Base-by-base conservation (phyloP, 2,888 invertebrate species). In the Amphiduros pacificus region DNA sequence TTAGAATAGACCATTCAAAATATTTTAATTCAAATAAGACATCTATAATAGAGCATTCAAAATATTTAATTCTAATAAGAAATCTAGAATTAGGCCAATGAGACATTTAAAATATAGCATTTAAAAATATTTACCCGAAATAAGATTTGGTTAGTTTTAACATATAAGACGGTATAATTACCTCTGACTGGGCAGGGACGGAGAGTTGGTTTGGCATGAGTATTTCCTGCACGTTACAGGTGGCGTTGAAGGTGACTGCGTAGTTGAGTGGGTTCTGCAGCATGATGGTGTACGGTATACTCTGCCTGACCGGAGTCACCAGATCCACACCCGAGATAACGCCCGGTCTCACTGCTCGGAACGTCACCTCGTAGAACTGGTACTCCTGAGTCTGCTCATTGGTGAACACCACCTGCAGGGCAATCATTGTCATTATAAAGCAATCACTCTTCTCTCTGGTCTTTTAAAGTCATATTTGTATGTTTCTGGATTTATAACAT, bases 361-460 rank as follows among this genome's bases (percentile, higher is more conserved):
- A 77, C 17, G 73, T 73, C 44, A 82, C 66, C 62, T 83, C 83
- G 61, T 75, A 82, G 63, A 72, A 82, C 70, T 79, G 77, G 64
- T 80, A 83, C 63, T 83, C 83, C 26, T 73, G 71, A 1, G 79
- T 77, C 55, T 72, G 72, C 61, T 81, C 81, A 64, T 83, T 83
- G 36, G 68, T 73, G 67, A 83, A 83, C 4, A 74, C 75, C 3
- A 82, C 75, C 82, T 82, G 71, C 22, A 69, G 63, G 32, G 32
- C 20, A 26, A n/a, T 6, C 49, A 9, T 48, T 17, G 49, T 14
- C 14, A 36, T 36, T 36, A 14, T 36, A 36, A 36, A n/a, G n/a
- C n/a, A n/a, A n/a, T n/a, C n/a, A n/a, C n/a, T n/a, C n/a, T n/a
- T n/a, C n/a, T n/a, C n/a, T n/a, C n/a, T n/a, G n/a, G n/a, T n/a